Percentiles rank a stretch among this genome's conserved stretches.
Evolutionary conservation across 2,888 invertebrate genomes (phyloP).

Genomic region (Phytoseiulus persimilis): DNA sequence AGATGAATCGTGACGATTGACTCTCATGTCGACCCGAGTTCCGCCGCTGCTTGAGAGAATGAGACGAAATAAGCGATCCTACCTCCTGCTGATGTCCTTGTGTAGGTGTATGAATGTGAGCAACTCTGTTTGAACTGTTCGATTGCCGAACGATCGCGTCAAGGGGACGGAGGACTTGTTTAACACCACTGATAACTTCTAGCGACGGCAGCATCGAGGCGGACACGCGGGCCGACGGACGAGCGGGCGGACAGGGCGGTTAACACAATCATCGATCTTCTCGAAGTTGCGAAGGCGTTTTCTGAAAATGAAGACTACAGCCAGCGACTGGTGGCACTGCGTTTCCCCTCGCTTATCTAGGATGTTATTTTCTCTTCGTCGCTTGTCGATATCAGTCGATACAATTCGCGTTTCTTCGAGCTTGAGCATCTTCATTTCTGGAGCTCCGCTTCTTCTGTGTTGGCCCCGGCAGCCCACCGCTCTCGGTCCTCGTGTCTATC

Average conservation of each 20-base stretch:
- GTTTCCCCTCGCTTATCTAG: not conserved
- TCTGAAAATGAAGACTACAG: not conserved
- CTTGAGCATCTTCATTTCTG: not conserved
- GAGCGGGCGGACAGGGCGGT: not conserved
- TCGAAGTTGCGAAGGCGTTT: not conserved
- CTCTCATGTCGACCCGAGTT: not conserved
- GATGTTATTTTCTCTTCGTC: not conserved
- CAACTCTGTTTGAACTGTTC: not conserved
- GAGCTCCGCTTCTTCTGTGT: not conserved
- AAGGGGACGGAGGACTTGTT: not conserved
- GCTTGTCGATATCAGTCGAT: not conserved
- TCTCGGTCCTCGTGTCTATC: not conserved
- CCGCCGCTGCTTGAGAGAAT: not conserved
- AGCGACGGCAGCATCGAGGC: not conserved
- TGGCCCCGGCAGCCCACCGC: not conserved
- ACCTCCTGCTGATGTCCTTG: not conserved
- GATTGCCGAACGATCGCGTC: not conserved
- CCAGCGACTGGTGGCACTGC: not conserved
- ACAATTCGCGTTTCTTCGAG: not conserved
- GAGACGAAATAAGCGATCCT: not conserved
- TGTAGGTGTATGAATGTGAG: not conserved
- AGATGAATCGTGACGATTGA: not conserved
- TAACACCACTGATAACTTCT: not conserved
- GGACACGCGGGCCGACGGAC: not conserved
- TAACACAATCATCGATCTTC: slow-evolving; percentile 5